Evolutionary conservation across 2,797 vertebrate species (phyloP), one percentile per base, ranked within the genome.

Genomic region (Sparus aurata): DNA sequence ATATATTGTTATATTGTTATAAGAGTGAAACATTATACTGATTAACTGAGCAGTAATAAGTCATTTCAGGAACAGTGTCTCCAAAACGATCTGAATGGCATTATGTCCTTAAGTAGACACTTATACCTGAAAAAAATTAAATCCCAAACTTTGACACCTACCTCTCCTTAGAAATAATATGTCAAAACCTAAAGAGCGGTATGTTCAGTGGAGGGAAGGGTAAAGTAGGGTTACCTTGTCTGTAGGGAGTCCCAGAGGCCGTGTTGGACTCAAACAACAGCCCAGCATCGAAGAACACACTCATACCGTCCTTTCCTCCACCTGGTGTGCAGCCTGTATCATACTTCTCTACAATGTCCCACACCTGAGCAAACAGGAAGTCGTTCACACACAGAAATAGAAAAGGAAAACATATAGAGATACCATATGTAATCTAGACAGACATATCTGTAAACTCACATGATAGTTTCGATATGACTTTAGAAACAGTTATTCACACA

Each of bases 241-340:
- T 89, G 61, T 91, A 83, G 0, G 69, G 50, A 0, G 96, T 97
- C 46, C 84, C 61, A 12, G 92, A 55, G 6, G 63, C 71, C 0
- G 27, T 17, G 52, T 0, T 95, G 62, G 94, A 93, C 75, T 82
- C 3, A 75, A 98, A 84, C 66, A 95, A 17, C 67, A 98, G 92
- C 2, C 97, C 97, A 0, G 97, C 97, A 0, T 97, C 97, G 0
- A 25, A 74, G 30, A 98, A 98, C 53, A 98, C 97, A 0, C 94
- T 93, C 0, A 96, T 52, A 0, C 92, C 91, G 88, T 97, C 73
- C 49, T 49, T 77, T 0, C 97, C 96, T 0, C 97, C 96, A 74
- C 97, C 97, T 0, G 96, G 62, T 0, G 96, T 97, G 84, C 97
- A 98, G 65, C 95, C 97, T 0, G 96, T 96, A 89, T 98, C 97